Percentiles rank a stretch among this genome's conserved stretches.
Conservation (phyloP, 1,140 invertebrate genomes). For the Arctopsyche grandis region DNA sequence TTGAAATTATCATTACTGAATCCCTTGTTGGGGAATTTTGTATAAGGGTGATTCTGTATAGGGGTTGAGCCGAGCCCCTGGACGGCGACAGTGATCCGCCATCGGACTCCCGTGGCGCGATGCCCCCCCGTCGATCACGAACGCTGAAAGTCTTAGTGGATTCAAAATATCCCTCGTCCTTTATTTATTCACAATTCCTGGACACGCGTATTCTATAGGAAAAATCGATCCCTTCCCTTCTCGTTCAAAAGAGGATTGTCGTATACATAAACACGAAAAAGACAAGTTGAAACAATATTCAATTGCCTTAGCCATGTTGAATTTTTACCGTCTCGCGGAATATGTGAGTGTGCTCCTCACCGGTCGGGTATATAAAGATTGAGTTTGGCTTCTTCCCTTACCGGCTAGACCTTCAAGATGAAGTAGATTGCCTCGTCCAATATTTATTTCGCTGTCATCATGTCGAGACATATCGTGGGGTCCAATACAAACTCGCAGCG, state of each 20-base stretch:
- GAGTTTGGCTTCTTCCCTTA: background rate
- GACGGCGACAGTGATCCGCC: constrained; percentile 52
- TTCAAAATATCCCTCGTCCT: constrained; percentile 17
- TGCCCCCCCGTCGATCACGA: constrained; percentile 40
- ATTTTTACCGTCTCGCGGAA: background rate
- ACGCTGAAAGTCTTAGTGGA: constrained; percentile 44
- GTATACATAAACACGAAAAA: too few relatives aligned
- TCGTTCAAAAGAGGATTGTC: too few relatives aligned
- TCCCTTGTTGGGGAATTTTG: too few relatives aligned
- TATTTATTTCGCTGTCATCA: constrained; percentile 50
- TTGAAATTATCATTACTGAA: too few relatives aligned
- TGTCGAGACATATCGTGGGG: constrained; percentile 37
- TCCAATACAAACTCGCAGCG: constrained; percentile 36
- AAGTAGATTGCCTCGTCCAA: constrained; percentile 46
- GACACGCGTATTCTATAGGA: background rate
- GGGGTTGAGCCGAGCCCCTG: constrained; percentile 31
- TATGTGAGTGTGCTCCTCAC: background rate
- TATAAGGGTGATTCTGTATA: background rate
- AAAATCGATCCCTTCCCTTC: too few relatives aligned
- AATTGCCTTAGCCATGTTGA: background rate
- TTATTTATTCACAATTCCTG: background rate
- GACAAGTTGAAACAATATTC: too few relatives aligned
- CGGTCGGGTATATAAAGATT: background rate
- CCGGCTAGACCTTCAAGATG: constrained; percentile 34
- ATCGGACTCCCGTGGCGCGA: constrained; percentile 46